Conservation (phyloP, 1,140 invertebrate genomes). For the Mya arenaria region DNA sequence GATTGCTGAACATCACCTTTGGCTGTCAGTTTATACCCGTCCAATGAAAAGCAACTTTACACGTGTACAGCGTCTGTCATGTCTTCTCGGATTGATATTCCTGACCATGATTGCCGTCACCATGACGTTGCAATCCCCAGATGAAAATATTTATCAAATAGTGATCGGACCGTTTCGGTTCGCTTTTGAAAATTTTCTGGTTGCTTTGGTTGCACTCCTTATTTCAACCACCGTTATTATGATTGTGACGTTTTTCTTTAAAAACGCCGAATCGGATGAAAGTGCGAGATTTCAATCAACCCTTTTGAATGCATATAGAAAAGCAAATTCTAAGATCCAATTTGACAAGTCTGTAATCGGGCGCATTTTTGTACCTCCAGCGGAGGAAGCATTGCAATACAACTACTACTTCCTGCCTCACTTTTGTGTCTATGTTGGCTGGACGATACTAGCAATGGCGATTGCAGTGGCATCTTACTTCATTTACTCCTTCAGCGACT, state of each 20-base stretch:
- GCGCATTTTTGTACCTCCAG: not conserved
- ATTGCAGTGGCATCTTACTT: slow-evolving; percentile 60
- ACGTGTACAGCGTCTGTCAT: slow-evolving; percentile 72
- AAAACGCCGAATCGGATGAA: slow-evolving; percentile 31
- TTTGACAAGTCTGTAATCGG: slow-evolving; percentile 19
- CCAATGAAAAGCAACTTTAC: slow-evolving; percentile 61
- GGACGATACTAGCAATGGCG: slow-evolving; percentile 61
- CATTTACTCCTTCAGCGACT: slow-evolving; percentile 64
- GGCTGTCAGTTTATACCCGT: slow-evolving; percentile 56
- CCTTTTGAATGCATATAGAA: not conserved
- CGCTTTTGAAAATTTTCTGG: slow-evolving; percentile 49
- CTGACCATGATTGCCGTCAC: slow-evolving; percentile 76
- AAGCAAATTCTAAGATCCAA: slow-evolving; percentile 36
- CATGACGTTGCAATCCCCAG: slow-evolving; percentile 67
- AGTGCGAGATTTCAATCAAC: not conserved
- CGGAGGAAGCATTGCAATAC: slow-evolving; percentile 33
- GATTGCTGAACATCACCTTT: slow-evolving; percentile 65
- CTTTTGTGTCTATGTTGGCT: slow-evolving; percentile 68
- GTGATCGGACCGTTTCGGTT: slow-evolving; percentile 57
- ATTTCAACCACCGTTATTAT: slow-evolving; percentile 52
- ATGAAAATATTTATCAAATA: slow-evolving; percentile 20
- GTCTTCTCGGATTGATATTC: slow-evolving; percentile 70
- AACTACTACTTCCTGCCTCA: slow-evolving; percentile 63
- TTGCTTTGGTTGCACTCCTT: slow-evolving; percentile 47
- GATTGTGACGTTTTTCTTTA: slow-evolving; percentile 53